Percentiles rank a stretch among this genome's conserved stretches.
These are phyloP conservation scores for Xestoiulus laeticollis DNA, from an alignment of 2,888 invertebrate genomes.

Conservation along the genomic window DNA sequence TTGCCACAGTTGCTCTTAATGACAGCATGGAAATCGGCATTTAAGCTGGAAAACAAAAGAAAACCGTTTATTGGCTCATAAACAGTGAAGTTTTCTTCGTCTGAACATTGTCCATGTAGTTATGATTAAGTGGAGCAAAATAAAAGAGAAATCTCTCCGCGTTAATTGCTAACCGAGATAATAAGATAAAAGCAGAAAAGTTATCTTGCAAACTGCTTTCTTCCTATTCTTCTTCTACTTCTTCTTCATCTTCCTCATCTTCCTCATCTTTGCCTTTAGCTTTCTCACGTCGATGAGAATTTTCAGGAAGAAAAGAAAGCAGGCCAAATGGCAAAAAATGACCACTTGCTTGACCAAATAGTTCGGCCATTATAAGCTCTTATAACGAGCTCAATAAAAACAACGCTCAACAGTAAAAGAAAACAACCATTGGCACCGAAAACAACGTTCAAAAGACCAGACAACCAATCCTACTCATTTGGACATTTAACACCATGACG, in stretches of 20 bases:
- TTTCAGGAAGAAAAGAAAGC: not conserved
- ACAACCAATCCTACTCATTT: not conserved
- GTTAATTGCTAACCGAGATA: conserved; percentile 26
- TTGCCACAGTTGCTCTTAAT: not conserved
- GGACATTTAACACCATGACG: not conserved
- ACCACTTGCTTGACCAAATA: not conserved
- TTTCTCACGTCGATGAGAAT: not conserved
- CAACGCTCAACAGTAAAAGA: not conserved
- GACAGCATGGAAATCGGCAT: conserved; percentile 10
- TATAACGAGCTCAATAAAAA: conserved; percentile 1
- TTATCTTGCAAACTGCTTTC: not conserved
- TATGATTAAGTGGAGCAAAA: conserved; percentile 26
- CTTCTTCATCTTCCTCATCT: too few species aligned
- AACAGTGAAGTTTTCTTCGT: conserved; percentile 2
- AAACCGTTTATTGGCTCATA: conserved; percentile 11
- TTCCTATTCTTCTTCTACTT: too few species aligned
- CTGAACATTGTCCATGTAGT: conserved; percentile 3
- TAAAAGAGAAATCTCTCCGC: conserved; percentile 26
- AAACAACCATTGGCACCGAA: conserved; percentile 2
- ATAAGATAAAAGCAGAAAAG: conserved; percentile 26
- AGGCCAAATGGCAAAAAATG: not conserved
- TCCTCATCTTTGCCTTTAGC: not conserved
- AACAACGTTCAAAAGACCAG: not conserved
- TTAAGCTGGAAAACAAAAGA: conserved; percentile 19
- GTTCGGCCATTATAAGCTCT: not conserved